Evolutionary conservation across 1,140 invertebrate species (phyloP), one percentile per base, ranked within the genome.

Genomic region (Brachionus rubens): DNA sequence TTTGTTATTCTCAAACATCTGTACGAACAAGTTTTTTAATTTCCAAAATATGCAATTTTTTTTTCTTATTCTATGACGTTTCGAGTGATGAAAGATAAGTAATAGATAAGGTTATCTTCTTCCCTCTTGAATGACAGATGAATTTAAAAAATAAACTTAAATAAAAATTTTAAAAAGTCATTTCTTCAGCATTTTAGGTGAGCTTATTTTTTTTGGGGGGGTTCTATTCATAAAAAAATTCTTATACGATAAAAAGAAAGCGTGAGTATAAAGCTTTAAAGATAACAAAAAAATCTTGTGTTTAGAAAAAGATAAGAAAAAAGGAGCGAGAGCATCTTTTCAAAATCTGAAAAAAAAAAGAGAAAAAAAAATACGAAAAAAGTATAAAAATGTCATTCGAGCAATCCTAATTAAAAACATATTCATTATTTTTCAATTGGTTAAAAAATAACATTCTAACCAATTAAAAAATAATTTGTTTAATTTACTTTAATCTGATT

Each of bases 341-440:
- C 9, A 3, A 36, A 9, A 36, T 36, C 33, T 36, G 4, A 5
- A 36, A 36, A 36, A 36, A 36, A 36, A 36, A 36, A 9, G 9
- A 36, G 33, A 36, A 36, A 9, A 36, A 36, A 36, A 36, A 36
- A 36, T 5, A 36, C 33, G 9, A 36, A 36, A 36, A 36, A 36
- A 36, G 3, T 5, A 5, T 36, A 36, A 36, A 36, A 36, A 36
- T 36, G 33, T 36, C 33, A 36, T 36, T 36, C 9, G n/a, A n/a
- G 33, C 33, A 36, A 59, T 59, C 24, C 33, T 59, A 59, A 59
- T 59, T 59, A 59, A 36, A 59, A 59, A 14, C 54, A 59, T 59
- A 19, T 16, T 36, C 2, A 59, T 59, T 30, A 59, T 7, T 59
- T 36, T 33, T 36, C 12, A n/a, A 59, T 59, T 59, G 54, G 54